Conservation (phyloP, 1,140 invertebrate genomes). For the Laupala kohalensis region DNA sequence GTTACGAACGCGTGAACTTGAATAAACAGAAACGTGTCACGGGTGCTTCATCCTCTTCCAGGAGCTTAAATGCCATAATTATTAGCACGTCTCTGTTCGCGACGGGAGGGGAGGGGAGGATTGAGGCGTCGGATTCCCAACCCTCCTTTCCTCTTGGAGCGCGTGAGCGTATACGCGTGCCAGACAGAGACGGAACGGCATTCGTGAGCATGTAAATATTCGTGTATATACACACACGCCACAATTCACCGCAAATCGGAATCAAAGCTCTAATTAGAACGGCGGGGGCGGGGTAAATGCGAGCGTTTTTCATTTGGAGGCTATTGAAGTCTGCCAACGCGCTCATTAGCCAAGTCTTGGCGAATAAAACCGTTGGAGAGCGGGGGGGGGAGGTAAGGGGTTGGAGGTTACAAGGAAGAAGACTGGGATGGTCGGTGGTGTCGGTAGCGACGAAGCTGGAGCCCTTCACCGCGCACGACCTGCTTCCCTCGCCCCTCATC, state of each 20-base stretch:
- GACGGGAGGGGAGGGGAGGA: neutral
- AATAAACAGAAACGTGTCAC: too few relatives aligned
- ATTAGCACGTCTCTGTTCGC: neutral
- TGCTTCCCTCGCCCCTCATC: too few relatives aligned
- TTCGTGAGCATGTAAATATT: too few relatives aligned
- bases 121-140: neutral
- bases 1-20: too few relatives aligned
- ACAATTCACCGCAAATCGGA: constrained; percentile 7
- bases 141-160: neutral
- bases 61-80: constrained; percentile 7
- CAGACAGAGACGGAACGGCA: too few relatives aligned
- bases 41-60: too few relatives aligned
- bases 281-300: neutral
- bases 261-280: constrained; percentile 11
- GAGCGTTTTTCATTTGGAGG: constrained; percentile 10
- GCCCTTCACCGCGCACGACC: too few relatives aligned
- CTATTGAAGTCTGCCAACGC: constrained; percentile 9
- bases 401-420: too few relatives aligned
- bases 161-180: too few relatives aligned
- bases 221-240: neutral
- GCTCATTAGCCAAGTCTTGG: constrained; percentile 8
- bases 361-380: constrained; percentile 1
- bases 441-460: too few relatives aligned
- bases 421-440: too few relatives aligned
- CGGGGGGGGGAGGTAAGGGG: neutral